Evolutionary conservation across 2,113 vertebrate species (phyloP).

Genomic region (Dasyurus viverrinus): DNA sequence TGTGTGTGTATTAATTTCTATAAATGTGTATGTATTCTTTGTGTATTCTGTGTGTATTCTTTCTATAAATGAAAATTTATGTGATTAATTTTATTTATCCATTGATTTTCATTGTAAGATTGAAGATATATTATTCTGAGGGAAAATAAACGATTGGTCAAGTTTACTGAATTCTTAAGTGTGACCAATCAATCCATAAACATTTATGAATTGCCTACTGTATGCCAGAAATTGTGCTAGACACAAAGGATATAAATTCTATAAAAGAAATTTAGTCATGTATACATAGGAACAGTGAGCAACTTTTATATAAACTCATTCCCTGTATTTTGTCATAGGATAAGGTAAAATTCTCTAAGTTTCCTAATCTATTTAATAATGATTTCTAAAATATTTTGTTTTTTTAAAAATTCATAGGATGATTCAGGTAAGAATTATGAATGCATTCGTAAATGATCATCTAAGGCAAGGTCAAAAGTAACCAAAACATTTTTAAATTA

Average conservation of each 20-base stretch:
- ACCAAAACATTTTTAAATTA: conserved; percentile 18
- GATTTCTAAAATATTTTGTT: conserved; percentile 19
- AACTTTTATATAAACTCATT: not conserved
- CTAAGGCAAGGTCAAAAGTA: conserved; percentile 37
- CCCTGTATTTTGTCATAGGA: not conserved
- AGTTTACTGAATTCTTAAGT: no score
- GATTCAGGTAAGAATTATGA: conserved; percentile 27
- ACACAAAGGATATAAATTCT: not conserved
- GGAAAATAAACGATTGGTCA: not conserved
- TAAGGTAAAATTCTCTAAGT: conserved; percentile 3
- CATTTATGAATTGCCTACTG: not conserved
- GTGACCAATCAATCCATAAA: not conserved
- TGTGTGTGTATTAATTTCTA: not conserved
- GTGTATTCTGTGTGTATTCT: no score
- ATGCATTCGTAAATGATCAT: not conserved
- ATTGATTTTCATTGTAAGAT: not conserved
- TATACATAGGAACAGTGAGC: not conserved
- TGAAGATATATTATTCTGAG: not conserved
- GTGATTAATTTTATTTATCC: not conserved
- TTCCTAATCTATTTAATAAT: not conserved
- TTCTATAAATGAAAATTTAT: not conserved
- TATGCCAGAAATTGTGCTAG: not conserved
- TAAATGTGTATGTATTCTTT: no score
- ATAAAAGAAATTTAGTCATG: not conserved
- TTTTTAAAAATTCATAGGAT: conserved; percentile 24